Evolutionary conservation across 2,888 invertebrate genomes (phyloP).

Genomic region (Calliopum simillimum): DNA sequence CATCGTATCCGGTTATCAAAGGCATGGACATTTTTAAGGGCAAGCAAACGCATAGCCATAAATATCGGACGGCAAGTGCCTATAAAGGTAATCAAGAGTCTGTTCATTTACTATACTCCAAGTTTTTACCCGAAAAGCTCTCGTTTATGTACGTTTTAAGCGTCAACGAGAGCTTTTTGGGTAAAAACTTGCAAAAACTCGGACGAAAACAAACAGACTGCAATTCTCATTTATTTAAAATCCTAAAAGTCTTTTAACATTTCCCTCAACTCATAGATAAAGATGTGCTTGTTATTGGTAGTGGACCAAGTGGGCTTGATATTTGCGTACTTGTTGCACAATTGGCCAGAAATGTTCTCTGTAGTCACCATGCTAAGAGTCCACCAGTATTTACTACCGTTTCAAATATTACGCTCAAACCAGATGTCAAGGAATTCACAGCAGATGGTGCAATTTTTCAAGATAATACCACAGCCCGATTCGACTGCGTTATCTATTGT

Average conservation of each 20-base stretch:
- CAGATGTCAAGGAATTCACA: conserved; percentile 71
- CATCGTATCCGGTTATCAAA: conserved; percentile 77
- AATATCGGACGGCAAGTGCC: conserved; percentile 80
- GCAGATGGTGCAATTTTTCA: conserved; percentile 71
- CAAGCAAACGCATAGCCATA: conserved; percentile 79
- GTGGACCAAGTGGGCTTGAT: conserved; percentile 87
- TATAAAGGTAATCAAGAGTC: conserved; percentile 70
- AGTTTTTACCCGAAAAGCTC: too few species aligned
- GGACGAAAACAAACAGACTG: too few species aligned
- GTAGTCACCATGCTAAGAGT: conserved; percentile 75
- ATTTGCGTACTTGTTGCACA: conserved; percentile 76
- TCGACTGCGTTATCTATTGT: conserved; percentile 80
- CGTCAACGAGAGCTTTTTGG: too few species aligned
- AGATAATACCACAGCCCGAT: conserved; percentile 73
- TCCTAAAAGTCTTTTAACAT: too few species aligned
- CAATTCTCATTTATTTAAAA: neutral
- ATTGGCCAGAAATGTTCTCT: conserved; percentile 72
- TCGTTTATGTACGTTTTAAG: too few species aligned
- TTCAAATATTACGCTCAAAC: conserved; percentile 74
- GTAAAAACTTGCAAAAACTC: too few species aligned
- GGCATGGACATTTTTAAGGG: conserved; percentile 77
- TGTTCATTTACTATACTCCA: too few species aligned
- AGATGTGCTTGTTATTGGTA: conserved; percentile 84
- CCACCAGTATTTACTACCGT: conserved; percentile 72
- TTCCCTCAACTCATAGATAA: conserved; percentile 66